Percentiles rank a stretch among this genome's conserved stretches.
Evolutionary conservation across 2,797 vertebrate species (phyloP).

Genomic region (Eurystomus glaucurus): DNA sequence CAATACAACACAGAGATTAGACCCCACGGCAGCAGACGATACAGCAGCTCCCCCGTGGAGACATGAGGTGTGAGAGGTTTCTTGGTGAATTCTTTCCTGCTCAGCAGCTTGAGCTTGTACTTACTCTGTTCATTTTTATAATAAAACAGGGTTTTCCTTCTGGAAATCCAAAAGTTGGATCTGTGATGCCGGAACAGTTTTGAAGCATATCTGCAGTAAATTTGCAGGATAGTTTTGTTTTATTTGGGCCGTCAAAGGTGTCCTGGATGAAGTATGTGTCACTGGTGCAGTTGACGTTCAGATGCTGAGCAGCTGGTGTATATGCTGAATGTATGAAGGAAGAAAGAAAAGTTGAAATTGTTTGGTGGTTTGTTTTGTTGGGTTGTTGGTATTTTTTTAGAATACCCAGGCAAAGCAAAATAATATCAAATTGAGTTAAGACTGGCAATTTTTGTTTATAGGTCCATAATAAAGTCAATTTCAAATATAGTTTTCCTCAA

Average conservation of each 20-base stretch:
- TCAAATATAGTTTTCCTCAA: background rate
- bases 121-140: conserved; percentile 94
- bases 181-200: conserved; percentile 86
- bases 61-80: background rate
- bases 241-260: conserved; percentile 80
- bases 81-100: background rate
- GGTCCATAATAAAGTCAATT: background rate
- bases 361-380: background rate
- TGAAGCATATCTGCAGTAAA: conserved; percentile 89
- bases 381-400: background rate
- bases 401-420: background rate
- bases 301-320: conserved; percentile 83
- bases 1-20: background rate
- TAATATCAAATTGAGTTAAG: background rate
- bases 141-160: conserved; percentile 89
- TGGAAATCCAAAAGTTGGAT: conserved; percentile 89
- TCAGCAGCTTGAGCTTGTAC: background rate
- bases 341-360: background rate
- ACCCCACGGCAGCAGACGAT: accelerated
- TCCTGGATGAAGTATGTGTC: conserved; percentile 86
- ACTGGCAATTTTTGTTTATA: background rate
- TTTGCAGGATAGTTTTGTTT: conserved; percentile 89
- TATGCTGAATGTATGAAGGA: conserved; percentile 83
- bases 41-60: accelerated
- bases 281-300: conserved; percentile 82